phyloP scores from a whole-genome alignment of 2,888 invertebrate genomes.

The Stenichneumon culpator region DNA sequence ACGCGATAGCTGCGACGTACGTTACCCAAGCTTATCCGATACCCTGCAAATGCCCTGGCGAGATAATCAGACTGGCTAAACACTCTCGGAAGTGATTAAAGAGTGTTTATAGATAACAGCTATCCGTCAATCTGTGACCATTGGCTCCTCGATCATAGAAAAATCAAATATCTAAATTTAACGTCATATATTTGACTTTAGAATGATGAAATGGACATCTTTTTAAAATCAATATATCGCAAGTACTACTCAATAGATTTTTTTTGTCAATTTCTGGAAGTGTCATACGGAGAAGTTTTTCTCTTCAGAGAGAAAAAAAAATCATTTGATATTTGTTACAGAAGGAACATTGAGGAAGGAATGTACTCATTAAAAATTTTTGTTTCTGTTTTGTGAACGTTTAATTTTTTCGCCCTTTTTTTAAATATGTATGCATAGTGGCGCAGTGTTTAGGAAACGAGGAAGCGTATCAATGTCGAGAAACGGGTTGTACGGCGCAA shows the following conservation, averaged over 20 bases:
- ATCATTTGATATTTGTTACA: neutral
- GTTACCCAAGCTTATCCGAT: slow-evolving; percentile 25
- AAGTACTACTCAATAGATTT: neutral
- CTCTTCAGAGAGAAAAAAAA: neutral
- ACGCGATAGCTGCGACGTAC: slow-evolving; percentile 38
- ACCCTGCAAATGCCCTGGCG: slow-evolving; percentile 5
- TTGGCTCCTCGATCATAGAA: neutral
- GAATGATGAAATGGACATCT: neutral
- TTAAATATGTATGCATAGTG: slow-evolving; percentile 9
- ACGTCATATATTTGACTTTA: neutral
- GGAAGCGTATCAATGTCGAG: slow-evolving; percentile 47
- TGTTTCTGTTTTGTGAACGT: neutral
- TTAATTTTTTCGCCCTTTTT: neutral
- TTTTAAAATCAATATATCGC: neutral
- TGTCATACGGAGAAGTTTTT: neutral
- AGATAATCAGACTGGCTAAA: slow-evolving; percentile 48
- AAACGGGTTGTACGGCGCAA: slow-evolving; percentile 67
- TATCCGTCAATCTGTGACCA: neutral
- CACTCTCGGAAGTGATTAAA: slow-evolving; percentile 30
- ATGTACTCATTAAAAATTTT: neutral
- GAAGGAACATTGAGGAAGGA: neutral
- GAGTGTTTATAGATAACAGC: slow-evolving; percentile 25
- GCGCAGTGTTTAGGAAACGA: slow-evolving; percentile 57
- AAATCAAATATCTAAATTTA: neutral
- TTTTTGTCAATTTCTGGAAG: neutral